Conservation (phyloP, 2,888 invertebrate genomes). For the Charanyca ferruginea region DNA sequence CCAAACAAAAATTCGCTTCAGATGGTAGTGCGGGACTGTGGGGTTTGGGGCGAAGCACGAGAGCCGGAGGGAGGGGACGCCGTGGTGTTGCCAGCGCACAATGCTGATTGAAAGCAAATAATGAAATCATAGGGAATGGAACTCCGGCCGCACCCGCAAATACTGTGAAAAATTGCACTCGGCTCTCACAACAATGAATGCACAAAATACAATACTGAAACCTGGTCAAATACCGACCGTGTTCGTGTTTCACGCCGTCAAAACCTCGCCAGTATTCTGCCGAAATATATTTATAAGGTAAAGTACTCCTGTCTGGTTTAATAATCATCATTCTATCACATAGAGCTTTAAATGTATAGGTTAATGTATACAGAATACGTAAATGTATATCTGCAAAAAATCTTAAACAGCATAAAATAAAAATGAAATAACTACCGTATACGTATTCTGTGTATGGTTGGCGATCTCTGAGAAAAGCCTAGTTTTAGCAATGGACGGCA, state of each 20-base stretch:
- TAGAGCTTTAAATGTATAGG: background rate
- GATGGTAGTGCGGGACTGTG: constrained; percentile 74
- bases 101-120: constrained; percentile 91
- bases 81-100: constrained; percentile 80
- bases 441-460: background rate
- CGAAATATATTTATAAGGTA: constrained; percentile 21
- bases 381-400: too few species aligned
- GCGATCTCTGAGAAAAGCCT: too few species aligned
- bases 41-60: constrained; percentile 59
- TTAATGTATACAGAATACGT: too few species aligned
- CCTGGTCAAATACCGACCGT: constrained; percentile 53
- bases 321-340: constrained; percentile 15
- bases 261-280: constrained; percentile 15
- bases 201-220: constrained; percentile 71
- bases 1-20: constrained; percentile 88
- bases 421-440: background rate
- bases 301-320: constrained; percentile 21
- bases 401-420: too few species aligned
- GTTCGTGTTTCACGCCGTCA: constrained; percentile 38
- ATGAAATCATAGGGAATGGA: constrained; percentile 89
- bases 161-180: constrained; percentile 88
- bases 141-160: constrained; percentile 81
- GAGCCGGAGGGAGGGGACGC: constrained; percentile 51
- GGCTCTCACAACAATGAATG: constrained; percentile 77
- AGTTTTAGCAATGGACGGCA: too few species aligned